A percentile compares a stretch with the other conserved stretches of the same genome.
These are phyloP conservation scores for Coelinius sp. DNA, from an alignment of 2,888 invertebrate genomes.

Conservation along the genomic window DNA sequence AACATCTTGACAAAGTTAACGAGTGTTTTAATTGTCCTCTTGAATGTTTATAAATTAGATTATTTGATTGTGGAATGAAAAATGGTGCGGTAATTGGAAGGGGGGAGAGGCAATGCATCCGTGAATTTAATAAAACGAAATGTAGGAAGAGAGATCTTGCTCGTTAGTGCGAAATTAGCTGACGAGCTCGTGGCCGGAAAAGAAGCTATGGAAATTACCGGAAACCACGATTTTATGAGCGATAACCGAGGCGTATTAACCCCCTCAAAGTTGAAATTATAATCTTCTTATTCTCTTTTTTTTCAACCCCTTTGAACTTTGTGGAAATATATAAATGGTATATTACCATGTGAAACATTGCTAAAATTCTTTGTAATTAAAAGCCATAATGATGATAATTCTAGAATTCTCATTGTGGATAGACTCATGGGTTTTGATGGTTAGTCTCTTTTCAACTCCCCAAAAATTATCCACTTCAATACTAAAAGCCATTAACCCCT, in stretches of 20 bases:
- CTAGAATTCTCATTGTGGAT: no score
- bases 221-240: slow-evolving; percentile 34
- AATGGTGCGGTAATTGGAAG: background rate
- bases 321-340: background rate
- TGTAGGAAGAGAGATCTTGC: slow-evolving; percentile 26
- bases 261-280: slow-evolving; percentile 5
- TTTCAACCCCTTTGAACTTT: background rate
- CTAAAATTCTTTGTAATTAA: background rate
- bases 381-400: no score
- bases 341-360: background rate
- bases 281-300: background rate
- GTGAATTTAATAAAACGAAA: slow-evolving; percentile 22
- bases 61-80: slow-evolving; percentile 8
- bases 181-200: slow-evolving; percentile 24
- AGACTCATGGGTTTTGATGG: no score
- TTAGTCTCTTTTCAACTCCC: background rate
- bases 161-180: slow-evolving; percentile 28
- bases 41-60: background rate
- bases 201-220: slow-evolving; percentile 36
- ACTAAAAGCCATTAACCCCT: slow-evolving; percentile 33
- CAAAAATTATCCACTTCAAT: slow-evolving; percentile 13
- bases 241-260: slow-evolving; percentile 28
- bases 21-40: slow-evolving; percentile 10
- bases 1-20: background rate
- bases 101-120: background rate